Conservation (phyloP, 2,888 invertebrate species). For the Cerceris ruficornis region DNA sequence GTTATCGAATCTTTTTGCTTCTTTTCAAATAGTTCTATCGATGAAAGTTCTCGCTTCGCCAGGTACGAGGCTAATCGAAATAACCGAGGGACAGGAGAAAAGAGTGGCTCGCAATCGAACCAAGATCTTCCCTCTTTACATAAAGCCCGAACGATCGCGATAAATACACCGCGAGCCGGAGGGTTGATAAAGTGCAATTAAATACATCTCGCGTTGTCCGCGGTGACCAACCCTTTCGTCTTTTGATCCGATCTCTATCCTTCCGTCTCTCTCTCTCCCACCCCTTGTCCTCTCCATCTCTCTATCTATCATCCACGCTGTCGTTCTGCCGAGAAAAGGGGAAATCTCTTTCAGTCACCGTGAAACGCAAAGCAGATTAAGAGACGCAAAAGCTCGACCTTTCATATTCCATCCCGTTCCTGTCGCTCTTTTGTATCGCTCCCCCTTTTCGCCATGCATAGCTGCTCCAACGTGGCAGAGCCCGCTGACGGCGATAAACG, state of each 20-base stretch:
- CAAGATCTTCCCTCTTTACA: constrained; percentile 9
- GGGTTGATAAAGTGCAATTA: constrained; percentile 59
- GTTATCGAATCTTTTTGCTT: too few species aligned
- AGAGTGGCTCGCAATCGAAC: background rate
- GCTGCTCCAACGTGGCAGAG: background rate
- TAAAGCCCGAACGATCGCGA: constrained; percentile 44
- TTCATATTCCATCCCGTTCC: constrained; percentile 27
- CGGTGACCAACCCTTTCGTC: constrained; percentile 48
- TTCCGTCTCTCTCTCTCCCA: background rate
- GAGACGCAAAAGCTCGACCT: constrained; percentile 45
- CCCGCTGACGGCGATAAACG: constrained; percentile 60
- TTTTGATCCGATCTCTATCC: constrained; percentile 36
- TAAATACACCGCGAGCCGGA: constrained; percentile 39
- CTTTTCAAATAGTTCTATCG: too few species aligned
- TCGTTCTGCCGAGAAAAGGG: constrained; percentile 43
- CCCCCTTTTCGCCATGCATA: constrained; percentile 15
- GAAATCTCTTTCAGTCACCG: constrained; percentile 48
- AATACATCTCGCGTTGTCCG: constrained; percentile 46
- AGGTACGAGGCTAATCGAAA: too few species aligned
- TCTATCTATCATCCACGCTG: constrained; percentile 5
- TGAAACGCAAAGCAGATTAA: constrained; percentile 66
- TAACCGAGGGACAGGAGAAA: too few species aligned
- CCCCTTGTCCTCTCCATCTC: background rate
- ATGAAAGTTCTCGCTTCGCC: too few species aligned
- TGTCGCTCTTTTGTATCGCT: constrained; percentile 30